These are phyloP conservation scores for Heterodera filipjevi DNA, from an alignment of 2,888 invertebrate genomes.

Conservation along the genomic window DNA sequence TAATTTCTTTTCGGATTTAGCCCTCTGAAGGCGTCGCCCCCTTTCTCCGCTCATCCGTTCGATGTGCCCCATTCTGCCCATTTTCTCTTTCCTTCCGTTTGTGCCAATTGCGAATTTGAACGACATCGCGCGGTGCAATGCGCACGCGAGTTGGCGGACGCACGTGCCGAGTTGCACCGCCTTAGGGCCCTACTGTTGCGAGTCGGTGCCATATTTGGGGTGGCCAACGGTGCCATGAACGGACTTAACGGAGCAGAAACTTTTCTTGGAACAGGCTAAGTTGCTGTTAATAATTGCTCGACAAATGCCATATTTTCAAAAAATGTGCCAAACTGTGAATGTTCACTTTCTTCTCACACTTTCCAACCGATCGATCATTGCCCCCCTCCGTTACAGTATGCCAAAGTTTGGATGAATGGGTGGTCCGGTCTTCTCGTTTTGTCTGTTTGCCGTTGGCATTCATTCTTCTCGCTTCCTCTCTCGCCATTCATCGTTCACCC, in stretches of 20 bases:
- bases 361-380: not conserved
- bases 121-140: conserved; percentile 18
- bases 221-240: not conserved
- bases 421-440: too few species aligned
- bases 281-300: not conserved
- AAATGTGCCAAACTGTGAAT: not conserved
- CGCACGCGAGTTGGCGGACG: conserved; percentile 42
- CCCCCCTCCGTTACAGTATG: not conserved
- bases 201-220: conserved; percentile 24
- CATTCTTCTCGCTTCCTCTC: too few species aligned
- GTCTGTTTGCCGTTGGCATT: not conserved
- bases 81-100: not conserved
- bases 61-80: not conserved
- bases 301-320: not conserved
- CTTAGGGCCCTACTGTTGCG: conserved; percentile 35
- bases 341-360: not conserved
- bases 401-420: not conserved
- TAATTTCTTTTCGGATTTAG: conserved; percentile 10
- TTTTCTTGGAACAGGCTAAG: not conserved
- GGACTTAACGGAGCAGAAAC: not conserved
- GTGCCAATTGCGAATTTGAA: conserved; percentile 23
- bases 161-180: conserved; percentile 38
- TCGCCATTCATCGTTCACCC: not conserved
- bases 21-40: conserved; percentile 39
- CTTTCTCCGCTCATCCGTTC: conserved; percentile 21